These are phyloP conservation scores for Andrena chrysosceles DNA, from an alignment of 2,888 invertebrate species.

Conservation along the genomic window DNA sequence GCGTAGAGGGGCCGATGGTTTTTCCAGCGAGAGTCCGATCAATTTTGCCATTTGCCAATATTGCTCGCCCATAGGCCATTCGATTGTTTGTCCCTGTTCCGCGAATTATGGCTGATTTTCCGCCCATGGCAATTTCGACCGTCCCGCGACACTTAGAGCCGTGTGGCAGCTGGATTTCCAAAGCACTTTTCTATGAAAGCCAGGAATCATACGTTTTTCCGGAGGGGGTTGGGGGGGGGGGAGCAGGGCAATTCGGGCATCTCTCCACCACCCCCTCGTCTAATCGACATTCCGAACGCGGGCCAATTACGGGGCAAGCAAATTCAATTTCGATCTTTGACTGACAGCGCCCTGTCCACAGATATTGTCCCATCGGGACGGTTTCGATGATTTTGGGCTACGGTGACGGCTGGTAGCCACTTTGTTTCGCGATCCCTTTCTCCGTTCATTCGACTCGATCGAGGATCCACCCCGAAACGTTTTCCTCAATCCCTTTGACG, in stretches of 20 bases:
- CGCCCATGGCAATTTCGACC: conserved; percentile 23
- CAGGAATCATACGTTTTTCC: conserved; percentile 54
- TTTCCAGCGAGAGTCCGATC: conserved; percentile 21
- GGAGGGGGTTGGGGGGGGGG: neutral
- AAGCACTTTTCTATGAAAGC: neutral
- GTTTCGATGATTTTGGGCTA: conserved; percentile 70
- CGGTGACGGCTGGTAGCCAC: conserved; percentile 62
- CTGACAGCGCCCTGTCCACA: conserved; percentile 65
- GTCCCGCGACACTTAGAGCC: conserved; percentile 27
- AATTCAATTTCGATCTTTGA: conserved; percentile 75
- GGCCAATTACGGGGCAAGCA: conserved; percentile 68
- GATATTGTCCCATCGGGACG: conserved; percentile 65
- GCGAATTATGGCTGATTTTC: conserved; percentile 12
- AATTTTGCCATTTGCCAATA: conserved; percentile 54
- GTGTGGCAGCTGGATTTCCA: conserved; percentile 20
- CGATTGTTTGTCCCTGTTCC: neutral
- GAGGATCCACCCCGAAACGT: too few species aligned
- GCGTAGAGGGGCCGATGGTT: neutral
- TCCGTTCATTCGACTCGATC: conserved; percentile 31
- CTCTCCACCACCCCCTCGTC: neutral
- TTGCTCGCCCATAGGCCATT: neutral
- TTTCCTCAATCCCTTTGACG: neutral
- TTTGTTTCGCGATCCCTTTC: conserved; percentile 59
- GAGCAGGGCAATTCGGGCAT: too few species aligned
- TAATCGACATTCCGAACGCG: conserved; percentile 70